Conservation (phyloP, 2,113 vertebrate genomes). For the Thymallus thymallus region DNA sequence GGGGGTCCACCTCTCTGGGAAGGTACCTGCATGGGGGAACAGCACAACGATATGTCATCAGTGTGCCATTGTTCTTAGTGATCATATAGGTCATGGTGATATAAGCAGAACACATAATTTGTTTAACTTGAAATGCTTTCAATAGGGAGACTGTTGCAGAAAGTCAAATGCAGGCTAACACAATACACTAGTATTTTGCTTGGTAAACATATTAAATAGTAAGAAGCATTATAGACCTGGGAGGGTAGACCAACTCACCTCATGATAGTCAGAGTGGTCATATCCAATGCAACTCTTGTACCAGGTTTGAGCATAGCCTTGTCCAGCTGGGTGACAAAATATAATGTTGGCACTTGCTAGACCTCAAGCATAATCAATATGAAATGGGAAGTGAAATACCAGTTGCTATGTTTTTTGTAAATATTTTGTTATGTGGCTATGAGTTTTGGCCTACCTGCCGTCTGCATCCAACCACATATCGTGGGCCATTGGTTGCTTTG, state of each 20-base stretch:
- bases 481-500: constrained; percentile 83
- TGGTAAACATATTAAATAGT: too few species aligned
- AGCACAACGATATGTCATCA: not conserved
- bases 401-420: not conserved
- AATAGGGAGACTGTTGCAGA: too few species aligned
- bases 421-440: not conserved
- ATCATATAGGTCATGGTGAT: not conserved
- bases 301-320: constrained; percentile 88
- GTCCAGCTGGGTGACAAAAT: constrained; percentile 74
- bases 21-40: constrained; percentile 55
- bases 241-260: constrained; percentile 67
- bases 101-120: too few species aligned
- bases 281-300: constrained; percentile 88
- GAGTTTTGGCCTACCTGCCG: constrained; percentile 69
- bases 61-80: not conserved
- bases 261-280: constrained; percentile 92
- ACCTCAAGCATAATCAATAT: not conserved
- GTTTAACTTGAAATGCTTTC: too few species aligned
- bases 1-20: constrained; percentile 85
- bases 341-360: not conserved
- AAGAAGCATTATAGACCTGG: not conserved
- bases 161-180: too few species aligned
- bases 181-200: too few species aligned
- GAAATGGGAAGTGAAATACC: not conserved
- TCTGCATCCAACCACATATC: constrained; percentile 83